Evolutionary conservation across 2,888 invertebrate species (phyloP).

Genomic region (Epistrophe grossulariae): DNA sequence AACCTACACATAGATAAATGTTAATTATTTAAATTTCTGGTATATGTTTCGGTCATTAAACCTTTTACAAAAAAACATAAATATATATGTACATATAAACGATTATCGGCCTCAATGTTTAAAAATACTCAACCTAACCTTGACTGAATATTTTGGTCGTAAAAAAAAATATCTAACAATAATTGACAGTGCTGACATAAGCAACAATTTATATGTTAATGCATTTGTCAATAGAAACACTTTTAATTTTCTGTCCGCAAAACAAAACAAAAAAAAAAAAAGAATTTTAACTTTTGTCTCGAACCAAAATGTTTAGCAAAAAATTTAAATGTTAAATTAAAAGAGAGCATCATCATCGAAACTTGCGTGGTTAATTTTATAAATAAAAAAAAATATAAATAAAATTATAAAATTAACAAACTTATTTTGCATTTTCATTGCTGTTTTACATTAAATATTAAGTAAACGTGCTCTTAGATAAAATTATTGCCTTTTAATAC

Average conservation of each 20-base stretch:
- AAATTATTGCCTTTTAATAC: neutral
- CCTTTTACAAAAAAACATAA: too few species aligned
- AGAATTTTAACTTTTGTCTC: neutral
- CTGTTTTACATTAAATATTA: neutral
- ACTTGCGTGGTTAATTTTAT: neutral
- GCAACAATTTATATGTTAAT: constrained; percentile 28
- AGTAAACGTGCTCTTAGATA: neutral
- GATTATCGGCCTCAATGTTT: neutral
- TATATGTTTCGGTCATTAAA: constrained; percentile 12
- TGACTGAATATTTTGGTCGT: constrained; percentile 5
- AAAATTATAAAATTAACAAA: neutral
- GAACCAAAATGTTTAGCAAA: neutral
- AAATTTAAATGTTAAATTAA: constrained; percentile 11
- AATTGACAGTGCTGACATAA: constrained; percentile 20
- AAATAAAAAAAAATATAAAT: too few species aligned
- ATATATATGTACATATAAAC: neutral
- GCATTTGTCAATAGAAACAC: constrained; percentile 12
- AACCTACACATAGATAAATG: neutral
- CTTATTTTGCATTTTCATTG: neutral
- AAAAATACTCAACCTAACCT: neutral
- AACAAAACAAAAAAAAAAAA: constrained; percentile 8
- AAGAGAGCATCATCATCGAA: neutral
- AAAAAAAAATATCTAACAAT: neutral
- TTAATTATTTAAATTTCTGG: neutral
- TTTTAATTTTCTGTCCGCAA: neutral